Base-by-base conservation (phyloP, 2,113 vertebrate species). In the Hippocampus mohnikei region DNA sequence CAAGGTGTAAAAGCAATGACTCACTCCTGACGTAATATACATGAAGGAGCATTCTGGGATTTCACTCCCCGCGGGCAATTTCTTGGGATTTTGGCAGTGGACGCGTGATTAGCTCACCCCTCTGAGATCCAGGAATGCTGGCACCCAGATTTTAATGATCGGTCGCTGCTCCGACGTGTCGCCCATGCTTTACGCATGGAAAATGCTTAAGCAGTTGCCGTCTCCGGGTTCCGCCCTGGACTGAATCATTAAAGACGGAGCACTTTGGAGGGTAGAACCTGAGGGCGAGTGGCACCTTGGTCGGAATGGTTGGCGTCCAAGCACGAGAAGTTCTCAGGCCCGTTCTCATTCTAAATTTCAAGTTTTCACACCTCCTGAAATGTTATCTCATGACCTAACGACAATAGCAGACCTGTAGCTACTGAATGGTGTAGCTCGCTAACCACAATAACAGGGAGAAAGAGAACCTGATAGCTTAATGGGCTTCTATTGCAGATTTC, bases 31-130 rank as follows among this genome's bases (percentile, higher is more conserved):
- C 69, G 82, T 86, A 85, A 88, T 84, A 82, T 88, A 16, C 46
- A 89, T 90, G 84, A 88, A 64, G 75, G 81, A 79, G 73, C 74
- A 83, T 74, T 82, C 69, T 62, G 60, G 80, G 78, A 88, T 81
- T 84, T 78, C 76, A 73, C 81, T 83, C 85, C 84, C 75, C 75
- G 70, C 81, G 72, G 77, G 81, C 67, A 76, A 83, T 73, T 79
- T 83, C 73, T 78, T 80, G 55, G 53, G 83, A 82, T 82, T 84
- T 90, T 87, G 86, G 81, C 86, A 82, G 89, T 79, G 85, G 85
- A 85, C 84, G 79, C 77, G 79, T 84, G 80, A 90, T 91, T 89
- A 90, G 88, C 81, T 91, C 91, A 91, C 87, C 73, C 21, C 76
- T 55, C 21, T 23, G 21, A 55, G 52, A 55, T 55, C 52, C 75